A percentile compares a stretch with the other conserved stretches of the same genome.
These are phyloP conservation scores for Dynastes maya DNA, from an alignment of 2,888 invertebrate genomes.

Conservation along the genomic window DNA sequence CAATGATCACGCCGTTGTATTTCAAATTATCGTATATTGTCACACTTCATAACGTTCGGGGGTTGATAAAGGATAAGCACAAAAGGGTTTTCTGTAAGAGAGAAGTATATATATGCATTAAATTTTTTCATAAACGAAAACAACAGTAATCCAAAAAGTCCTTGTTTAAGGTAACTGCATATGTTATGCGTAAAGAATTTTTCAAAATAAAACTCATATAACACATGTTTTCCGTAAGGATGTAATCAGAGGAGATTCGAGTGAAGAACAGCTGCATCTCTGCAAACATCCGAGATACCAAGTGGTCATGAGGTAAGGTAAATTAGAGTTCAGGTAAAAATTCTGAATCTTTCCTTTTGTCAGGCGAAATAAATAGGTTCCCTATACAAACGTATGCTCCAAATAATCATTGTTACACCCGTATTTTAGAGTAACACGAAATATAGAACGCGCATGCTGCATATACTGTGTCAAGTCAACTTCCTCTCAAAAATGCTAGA, in stretches of 20 bases:
- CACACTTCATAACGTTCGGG: conserved; percentile 52
- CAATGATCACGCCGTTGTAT: conserved; percentile 59
- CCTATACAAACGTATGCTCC: not conserved
- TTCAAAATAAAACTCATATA: not conserved
- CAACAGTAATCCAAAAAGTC: no score
- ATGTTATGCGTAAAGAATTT: not conserved
- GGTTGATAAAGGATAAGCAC: conserved; percentile 7
- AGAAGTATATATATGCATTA: not conserved
- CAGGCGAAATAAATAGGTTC: conserved; percentile 12
- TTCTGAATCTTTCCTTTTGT: conserved; percentile 49
- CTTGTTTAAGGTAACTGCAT: not conserved
- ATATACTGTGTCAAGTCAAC: not conserved
- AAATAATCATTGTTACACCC: not conserved
- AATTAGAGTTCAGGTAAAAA: conserved; percentile 59
- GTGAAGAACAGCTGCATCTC: conserved; percentile 53
- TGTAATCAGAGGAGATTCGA: conserved; percentile 37
- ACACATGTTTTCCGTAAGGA: conserved; percentile 25
- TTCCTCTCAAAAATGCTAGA: conserved; percentile 33
- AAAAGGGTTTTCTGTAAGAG: conserved; percentile 45
- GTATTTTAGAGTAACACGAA: not conserved
- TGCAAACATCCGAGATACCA: conserved; percentile 49
- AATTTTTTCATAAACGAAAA: no score
- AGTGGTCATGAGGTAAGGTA: conserved; percentile 51
- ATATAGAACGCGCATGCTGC: not conserved
- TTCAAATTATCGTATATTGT: conserved; percentile 59